phyloP scores from a whole-genome alignment of 2,113 vertebrate species.

The Cochlearius cochlearius region DNA sequence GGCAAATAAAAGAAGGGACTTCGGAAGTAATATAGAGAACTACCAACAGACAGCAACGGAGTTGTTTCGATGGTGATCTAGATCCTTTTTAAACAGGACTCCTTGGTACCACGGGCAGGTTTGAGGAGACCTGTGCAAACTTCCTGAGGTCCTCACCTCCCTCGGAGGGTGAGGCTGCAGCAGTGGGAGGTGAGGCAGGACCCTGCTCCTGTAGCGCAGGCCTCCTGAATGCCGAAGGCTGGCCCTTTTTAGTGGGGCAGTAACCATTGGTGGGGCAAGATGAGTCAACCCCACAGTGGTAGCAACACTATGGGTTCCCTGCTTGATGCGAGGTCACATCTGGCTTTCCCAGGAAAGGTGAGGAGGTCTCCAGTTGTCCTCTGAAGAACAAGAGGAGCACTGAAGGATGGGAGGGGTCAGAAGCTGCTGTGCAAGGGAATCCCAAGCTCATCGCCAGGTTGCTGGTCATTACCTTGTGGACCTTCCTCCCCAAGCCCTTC shows the following conservation, averaged over 20 bases:
- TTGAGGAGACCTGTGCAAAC: neutral
- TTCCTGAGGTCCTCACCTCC: neutral
- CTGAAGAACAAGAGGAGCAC: neutral
- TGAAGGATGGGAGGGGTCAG: neutral
- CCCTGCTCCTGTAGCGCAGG: neutral
- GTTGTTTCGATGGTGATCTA: neutral
- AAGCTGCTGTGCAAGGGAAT: neutral
- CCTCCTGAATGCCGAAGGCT: neutral
- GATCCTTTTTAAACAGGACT: neutral
- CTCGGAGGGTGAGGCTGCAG: rapidly evolving
- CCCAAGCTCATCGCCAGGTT: rapidly evolving
- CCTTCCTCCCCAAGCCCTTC: neutral
- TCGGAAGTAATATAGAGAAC: neutral
- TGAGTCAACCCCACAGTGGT: too few species aligned
- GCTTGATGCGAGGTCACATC: neutral
- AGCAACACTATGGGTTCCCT: neutral
- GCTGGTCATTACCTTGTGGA: neutral
- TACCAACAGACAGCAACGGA: neutral
- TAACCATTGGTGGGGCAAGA: neutral
- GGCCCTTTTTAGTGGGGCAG: neutral
- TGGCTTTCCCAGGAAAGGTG: neutral
- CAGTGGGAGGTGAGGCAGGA: rapidly evolving
- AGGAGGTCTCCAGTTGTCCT: neutral
- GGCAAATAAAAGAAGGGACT: neutral
- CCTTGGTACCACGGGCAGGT: neutral